Base-by-base conservation (phyloP, 2,797 vertebrate species). In the Cottoperca gobio region DNA sequence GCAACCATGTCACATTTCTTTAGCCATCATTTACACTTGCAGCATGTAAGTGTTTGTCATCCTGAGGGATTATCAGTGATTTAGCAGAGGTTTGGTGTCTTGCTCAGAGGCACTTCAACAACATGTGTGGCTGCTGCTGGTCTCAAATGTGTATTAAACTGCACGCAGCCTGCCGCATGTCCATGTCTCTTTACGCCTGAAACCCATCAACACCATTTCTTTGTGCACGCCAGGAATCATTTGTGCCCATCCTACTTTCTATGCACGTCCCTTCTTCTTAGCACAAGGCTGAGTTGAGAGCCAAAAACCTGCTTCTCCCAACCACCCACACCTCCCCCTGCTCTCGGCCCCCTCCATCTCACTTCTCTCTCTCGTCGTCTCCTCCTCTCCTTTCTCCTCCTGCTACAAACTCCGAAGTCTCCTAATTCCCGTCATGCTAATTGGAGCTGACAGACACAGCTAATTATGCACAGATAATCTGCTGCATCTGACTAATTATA, bases 401-500 rank as follows among this genome's bases (percentile, higher is more conserved):
- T 33, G 65, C 84, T 82, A 55, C 75, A 85, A 88, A 90, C 79
- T 91, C 87, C 61, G 71, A 88, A 90, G 79, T 91, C 87, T 88
- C 86, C 90, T 93, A 94, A 94, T 93, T 94, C 91, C 86, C 89
- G 91, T 95, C 93, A 94, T 89, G 92, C 92, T 95, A 95, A 95
- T 95, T 94, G 92, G 90, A 91, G 92, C 90, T 93, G 95, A 95
- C 94, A 95, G 93, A 94, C 93, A 94, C 92, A 91, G 91, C 92
- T 95, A 94, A 95, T 95, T 94, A 95, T 94, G 93, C 87, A 79
- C 90, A 94, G 94, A 95, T 95, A 95, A 95, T 95, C 94, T 95
- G 88, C 94, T 94, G 92, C 92, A 95, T 95, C 94, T 95, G 93
- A 95, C 91, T 95, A 94, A 96, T 95, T 95, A 94, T 95, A 94